Evolutionary conservation across 2,797 vertebrate genomes (phyloP).

Genomic region (Melopsittacus undulatus): DNA sequence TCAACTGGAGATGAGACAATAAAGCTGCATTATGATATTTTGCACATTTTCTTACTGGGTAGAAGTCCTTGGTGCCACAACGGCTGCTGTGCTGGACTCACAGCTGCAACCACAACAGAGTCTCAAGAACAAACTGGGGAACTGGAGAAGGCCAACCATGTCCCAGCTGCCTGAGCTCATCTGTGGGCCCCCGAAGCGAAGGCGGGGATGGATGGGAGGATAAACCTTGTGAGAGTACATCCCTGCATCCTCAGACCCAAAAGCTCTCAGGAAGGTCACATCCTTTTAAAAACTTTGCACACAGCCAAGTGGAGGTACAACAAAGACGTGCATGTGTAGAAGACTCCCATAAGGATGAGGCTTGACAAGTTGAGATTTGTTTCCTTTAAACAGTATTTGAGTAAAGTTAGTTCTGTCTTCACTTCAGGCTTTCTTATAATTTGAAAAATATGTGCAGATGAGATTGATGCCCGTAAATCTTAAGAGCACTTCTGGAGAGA

Average conservation of each 20-base stretch:
- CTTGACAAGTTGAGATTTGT: not conserved
- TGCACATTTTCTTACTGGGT: not conserved
- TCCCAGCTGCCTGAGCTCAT: not conserved
- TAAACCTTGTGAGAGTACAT: not conserved
- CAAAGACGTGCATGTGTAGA: not conserved
- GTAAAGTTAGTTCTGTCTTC: not conserved
- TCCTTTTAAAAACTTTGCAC: not conserved
- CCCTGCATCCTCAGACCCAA: not conserved
- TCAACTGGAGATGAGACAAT: not conserved
- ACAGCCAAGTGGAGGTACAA: not conserved
- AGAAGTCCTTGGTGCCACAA: not conserved
- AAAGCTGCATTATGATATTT: rapidly evolving
- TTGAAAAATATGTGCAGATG: not conserved
- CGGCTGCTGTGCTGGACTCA: not conserved
- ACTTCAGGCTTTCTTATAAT: not conserved
- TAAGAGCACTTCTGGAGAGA: not conserved
- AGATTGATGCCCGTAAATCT: not conserved
- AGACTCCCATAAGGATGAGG: not conserved
- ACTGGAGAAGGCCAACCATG: not conserved
- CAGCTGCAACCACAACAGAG: not conserved
- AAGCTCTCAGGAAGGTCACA: not conserved
- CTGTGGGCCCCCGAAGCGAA: not conserved
- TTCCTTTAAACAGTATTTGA: not conserved
- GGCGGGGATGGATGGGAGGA: not conserved
- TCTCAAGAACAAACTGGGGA: not conserved